Evolutionary conservation across 2,797 vertebrate species (phyloP), one percentile per base, ranked within the genome.

Genomic region (Pangasius djambal): DNA sequence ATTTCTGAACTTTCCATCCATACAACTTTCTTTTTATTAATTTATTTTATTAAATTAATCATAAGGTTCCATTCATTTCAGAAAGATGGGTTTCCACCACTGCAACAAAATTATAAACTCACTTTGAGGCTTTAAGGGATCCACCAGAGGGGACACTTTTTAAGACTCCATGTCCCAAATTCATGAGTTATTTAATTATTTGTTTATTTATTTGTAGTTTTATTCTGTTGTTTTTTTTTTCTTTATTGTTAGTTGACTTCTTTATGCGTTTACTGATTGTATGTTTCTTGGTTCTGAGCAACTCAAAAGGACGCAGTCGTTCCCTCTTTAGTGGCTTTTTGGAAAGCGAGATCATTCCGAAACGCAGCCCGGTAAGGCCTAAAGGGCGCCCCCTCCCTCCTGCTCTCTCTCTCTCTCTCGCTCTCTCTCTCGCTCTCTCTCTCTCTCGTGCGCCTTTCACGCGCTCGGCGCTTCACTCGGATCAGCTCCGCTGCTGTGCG

Each of bases 301-400:
- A 37, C 44, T 70, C 83, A 34, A 15, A 67, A 48, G 7, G 83
- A 50, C 18, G 10, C 44, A 55, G 18, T 31, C 15, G 44, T 59
- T 57, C n/a, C 4, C 15, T 57, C n/a, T 75, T 75, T 15, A 78
- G 15, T 18, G 9, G 18, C 1, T 40, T 61, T 9, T 82, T 79
- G n/a, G 55, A 82, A 40, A 40, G 57, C 59, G 20, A 63, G 81
- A 83, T 63, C 37, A 44, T 85, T 67, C 63, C 44, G 44, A 50
- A 50, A 50, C 3, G 7, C 69, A 74, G 85, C 40, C 31, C 65
- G 31, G 18, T n/a, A 50, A 48, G 37, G 83, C 63, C 57, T 72
- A 59, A 86, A 86, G 84, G 67, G 67, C 50, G 85, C 85, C 69
- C 69, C 52, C 69, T 72, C 67, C 31, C 67, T 55, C 31, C n/a